Percentiles rank a stretch among this genome's conserved stretches.
phyloP scores from a whole-genome alignment of 2,113 vertebrate genomes.

The Vulpes vulpes region DNA sequence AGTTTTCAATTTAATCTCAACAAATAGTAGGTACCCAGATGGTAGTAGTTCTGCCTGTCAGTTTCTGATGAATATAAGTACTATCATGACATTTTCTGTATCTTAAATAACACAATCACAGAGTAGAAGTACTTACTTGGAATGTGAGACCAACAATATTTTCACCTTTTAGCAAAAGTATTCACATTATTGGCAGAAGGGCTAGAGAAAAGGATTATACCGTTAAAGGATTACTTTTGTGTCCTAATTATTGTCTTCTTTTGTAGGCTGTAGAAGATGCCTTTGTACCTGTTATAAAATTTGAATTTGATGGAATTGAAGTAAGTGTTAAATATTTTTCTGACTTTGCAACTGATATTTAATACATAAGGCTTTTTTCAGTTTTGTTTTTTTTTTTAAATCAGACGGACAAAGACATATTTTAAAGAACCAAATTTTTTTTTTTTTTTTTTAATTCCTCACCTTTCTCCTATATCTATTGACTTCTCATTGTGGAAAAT shows the following conservation, averaged over 20 bases:
- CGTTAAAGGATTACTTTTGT: neutral
- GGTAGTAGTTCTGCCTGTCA: neutral
- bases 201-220: neutral
- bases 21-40: slow-evolving; percentile 16
- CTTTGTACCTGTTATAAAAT: slow-evolving; percentile 98
- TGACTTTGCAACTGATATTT: slow-evolving; percentile 30
- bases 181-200: neutral
- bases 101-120: slow-evolving; percentile 28
- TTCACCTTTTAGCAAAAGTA: slow-evolving; percentile 46
- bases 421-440: slow-evolving; percentile 45
- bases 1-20: slow-evolving; percentile 31
- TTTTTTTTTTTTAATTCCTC: slow-evolving; percentile 5
- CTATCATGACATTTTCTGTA: neutral
- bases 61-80: slow-evolving; percentile 31
- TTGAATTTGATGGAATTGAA: slow-evolving; percentile 98
- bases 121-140: slow-evolving; percentile 4
- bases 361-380: neutral
- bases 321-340: slow-evolving; percentile 86
- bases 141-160: slow-evolving; percentile 11
- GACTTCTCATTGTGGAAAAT: neutral
- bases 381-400: slow-evolving; percentile 5
- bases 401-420: neutral
- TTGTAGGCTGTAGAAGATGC: slow-evolving; percentile 98
- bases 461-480: neutral
- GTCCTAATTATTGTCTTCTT: slow-evolving; percentile 54